A percentile compares a stretch with the other conserved stretches of the same genome.
phyloP scores from a whole-genome alignment of 2,797 vertebrate genomes.

The Clarias platycephalus region DNA sequence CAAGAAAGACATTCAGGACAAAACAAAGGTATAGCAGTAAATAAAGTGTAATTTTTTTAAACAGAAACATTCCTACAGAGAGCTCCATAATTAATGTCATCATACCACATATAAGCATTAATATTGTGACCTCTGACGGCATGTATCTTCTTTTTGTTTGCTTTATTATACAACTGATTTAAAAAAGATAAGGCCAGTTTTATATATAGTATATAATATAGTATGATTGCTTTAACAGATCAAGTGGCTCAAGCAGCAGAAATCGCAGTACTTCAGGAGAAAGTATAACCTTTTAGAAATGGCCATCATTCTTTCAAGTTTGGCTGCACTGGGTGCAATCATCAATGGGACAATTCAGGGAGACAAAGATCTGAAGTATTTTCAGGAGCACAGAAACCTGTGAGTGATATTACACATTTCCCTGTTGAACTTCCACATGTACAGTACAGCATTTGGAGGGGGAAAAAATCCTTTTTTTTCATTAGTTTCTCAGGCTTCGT shows the following conservation, averaged over 20 bases:
- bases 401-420: constrained; percentile 64
- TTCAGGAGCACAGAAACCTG: constrained; percentile 82
- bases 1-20: constrained; percentile 88
- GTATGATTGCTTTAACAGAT: constrained; percentile 70
- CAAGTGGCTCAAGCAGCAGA: constrained; percentile 82
- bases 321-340: constrained; percentile 86
- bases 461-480: not conserved
- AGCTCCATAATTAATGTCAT: no score
- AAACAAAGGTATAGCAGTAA: constrained; percentile 78
- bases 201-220: not conserved
- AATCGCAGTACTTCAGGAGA: constrained; percentile 83
- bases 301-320: constrained; percentile 87
- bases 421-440: not conserved
- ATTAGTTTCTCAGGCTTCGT: constrained; percentile 85
- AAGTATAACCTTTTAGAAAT: constrained; percentile 91
- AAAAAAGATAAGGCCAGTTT: not conserved
- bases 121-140: constrained; percentile 86
- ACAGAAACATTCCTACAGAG: no score
- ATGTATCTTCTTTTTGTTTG: constrained; percentile 89
- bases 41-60: not conserved
- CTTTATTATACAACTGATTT: not conserved
- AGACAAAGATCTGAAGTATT: constrained; percentile 81
- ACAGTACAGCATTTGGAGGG: not conserved
- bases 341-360: constrained; percentile 86
- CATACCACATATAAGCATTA: constrained; percentile 64